phyloP scores from a whole-genome alignment of 2,888 invertebrate genomes.

The Cosmopolites sordidus region DNA sequence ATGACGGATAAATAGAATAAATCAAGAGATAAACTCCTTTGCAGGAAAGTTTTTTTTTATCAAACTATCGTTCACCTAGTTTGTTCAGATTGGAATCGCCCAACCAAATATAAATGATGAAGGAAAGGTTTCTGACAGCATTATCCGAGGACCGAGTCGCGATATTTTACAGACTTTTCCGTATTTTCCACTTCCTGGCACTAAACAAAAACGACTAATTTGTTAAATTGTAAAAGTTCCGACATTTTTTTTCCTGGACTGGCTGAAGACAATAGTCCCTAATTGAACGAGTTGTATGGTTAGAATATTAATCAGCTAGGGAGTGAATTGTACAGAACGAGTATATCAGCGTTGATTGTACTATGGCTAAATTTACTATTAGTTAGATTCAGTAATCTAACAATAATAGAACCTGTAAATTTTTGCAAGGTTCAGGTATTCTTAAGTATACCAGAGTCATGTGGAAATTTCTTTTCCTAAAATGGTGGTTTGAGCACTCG shows the following conservation, averaged over 20 bases:
- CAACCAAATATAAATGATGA: constrained; percentile 21
- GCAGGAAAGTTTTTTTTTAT: neutral
- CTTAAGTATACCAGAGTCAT: no score
- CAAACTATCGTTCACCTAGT: neutral
- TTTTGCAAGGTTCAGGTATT: no score
- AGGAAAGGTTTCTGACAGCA: no score
- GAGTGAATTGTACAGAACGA: no score
- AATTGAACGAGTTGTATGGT: constrained; percentile 29
- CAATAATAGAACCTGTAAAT: no score
- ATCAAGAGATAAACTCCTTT: neutral
- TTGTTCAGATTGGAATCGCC: constrained; percentile 1
- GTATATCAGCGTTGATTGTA: no score
- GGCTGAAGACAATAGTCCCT: constrained; percentile 25
- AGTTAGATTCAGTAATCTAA: no score
- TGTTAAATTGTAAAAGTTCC: constrained; percentile 2
- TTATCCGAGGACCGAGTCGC: constrained; percentile 6
- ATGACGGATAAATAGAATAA: neutral
- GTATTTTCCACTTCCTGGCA: constrained; percentile 11
- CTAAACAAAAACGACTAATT: constrained; percentile 29
- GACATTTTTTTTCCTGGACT: constrained; percentile 13
- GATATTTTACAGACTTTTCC: constrained; percentile 15
- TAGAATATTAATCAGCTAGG: constrained; percentile 9
- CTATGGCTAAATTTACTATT: no score
- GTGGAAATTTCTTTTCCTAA: no score
- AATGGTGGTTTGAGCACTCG: no score